These are phyloP conservation scores for Peromyscus leucopus DNA, from an alignment of 2,113 vertebrate species.

Conservation along the genomic window DNA sequence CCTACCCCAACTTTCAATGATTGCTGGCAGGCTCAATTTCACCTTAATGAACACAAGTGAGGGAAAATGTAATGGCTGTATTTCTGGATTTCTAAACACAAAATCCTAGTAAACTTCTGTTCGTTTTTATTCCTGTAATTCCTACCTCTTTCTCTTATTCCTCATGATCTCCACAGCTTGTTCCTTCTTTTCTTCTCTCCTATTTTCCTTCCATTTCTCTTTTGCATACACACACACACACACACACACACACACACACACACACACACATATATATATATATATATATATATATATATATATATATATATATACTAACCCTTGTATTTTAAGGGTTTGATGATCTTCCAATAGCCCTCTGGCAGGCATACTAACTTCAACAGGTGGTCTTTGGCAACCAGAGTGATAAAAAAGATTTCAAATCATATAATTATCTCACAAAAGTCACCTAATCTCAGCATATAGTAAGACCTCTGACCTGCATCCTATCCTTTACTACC, in stretches of 20 bases:
- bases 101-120: not conserved
- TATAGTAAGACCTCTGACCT: not conserved
- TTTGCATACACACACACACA: not conserved
- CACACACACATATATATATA: too few relatives aligned
- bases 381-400: not conserved
- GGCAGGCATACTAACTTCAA: not conserved
- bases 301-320: too few relatives aligned
- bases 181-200: not conserved
- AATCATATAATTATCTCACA: not conserved
- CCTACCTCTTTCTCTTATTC: accelerated
- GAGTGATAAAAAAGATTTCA: not conserved
- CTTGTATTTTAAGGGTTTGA: not conserved
- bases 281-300: too few relatives aligned
- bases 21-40: not conserved
- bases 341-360: not conserved
- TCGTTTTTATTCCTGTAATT: not conserved
- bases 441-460: not conserved
- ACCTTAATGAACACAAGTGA: not conserved
- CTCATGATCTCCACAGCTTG: not conserved
- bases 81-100: not conserved
- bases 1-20: not conserved
- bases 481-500: not conserved
- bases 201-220: not conserved
- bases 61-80: not conserved
- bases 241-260: not conserved